A percentile compares a stretch with the other conserved stretches of the same genome.
Conservation (phyloP, 2,888 invertebrate genomes). For the Tuberolachnus salignus region DNA sequence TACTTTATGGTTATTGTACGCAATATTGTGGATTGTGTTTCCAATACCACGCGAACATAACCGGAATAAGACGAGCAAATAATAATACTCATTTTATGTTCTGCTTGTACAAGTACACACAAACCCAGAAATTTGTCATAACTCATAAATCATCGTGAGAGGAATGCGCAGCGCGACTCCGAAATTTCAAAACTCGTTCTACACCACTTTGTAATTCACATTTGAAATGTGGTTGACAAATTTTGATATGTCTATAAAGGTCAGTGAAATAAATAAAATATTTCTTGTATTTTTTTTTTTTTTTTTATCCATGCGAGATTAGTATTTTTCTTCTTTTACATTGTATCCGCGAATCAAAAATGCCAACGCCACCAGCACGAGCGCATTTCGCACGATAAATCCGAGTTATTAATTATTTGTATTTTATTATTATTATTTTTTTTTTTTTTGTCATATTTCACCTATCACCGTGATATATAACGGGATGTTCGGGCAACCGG, state of each 20-base stretch:
- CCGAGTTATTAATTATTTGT: neutral
- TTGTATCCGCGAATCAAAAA: neutral
- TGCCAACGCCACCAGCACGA: neutral
- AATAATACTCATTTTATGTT: conserved; percentile 21
- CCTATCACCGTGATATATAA: too few species aligned
- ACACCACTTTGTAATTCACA: conserved; percentile 40
- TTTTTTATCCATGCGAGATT: neutral
- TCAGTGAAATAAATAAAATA: conserved; percentile 17
- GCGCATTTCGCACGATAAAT: too few species aligned
- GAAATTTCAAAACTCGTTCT: conserved; percentile 51
- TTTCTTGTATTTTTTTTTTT: neutral
- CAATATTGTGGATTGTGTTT: conserved; percentile 4
- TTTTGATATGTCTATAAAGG: conserved; percentile 29
- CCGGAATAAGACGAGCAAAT: conserved; percentile 23
- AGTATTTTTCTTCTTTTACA: neutral
- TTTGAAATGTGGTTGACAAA: conserved; percentile 43
- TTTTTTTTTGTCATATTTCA: neutral
- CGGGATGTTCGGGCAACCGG: too few species aligned
- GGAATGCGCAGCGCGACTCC: conserved; percentile 21
- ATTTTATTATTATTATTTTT: too few species aligned
- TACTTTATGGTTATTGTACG: neutral
- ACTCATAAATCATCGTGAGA: conserved; percentile 43
- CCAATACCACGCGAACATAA: neutral
- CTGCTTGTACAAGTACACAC: neutral
- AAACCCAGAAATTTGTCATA: conserved; percentile 42